Evolutionary conservation across 2,797 vertebrate genomes (phyloP).

Genomic region (Buphagus erythrorhynchus): DNA sequence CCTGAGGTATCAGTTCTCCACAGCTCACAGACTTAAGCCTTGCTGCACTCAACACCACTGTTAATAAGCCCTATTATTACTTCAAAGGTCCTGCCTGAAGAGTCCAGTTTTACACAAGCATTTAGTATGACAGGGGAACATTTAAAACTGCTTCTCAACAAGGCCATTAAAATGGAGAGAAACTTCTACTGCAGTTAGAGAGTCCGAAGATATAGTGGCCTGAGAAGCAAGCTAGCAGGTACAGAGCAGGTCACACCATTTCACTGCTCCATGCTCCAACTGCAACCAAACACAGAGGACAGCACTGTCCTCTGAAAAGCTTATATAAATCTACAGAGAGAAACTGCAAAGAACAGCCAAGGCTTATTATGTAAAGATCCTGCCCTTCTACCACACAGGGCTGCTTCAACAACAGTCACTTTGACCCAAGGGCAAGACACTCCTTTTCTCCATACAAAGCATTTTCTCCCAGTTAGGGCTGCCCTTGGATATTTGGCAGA

Average conservation of each 20-base stretch:
- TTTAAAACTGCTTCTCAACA: background rate
- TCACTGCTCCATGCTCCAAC: background rate
- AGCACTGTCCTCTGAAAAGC: background rate
- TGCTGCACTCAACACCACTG: background rate
- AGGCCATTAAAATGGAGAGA: background rate
- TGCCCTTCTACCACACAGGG: background rate
- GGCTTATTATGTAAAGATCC: background rate
- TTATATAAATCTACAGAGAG: background rate
- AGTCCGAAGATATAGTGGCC: background rate
- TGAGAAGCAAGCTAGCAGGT: background rate
- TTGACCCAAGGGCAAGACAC: background rate
- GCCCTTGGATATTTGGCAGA: background rate
- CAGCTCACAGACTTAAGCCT: background rate
- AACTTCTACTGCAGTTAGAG: background rate
- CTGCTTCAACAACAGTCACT: background rate
- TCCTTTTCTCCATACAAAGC: background rate
- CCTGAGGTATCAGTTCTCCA: background rate
- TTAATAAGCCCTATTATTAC: background rate
- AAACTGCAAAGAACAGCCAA: background rate
- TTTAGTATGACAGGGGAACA: background rate
- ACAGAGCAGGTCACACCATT: background rate
- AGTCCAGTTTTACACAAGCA: background rate
- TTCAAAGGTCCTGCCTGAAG: background rate
- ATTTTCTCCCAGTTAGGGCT: background rate
- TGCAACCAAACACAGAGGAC: background rate